Base-by-base conservation (phyloP, 2,113 vertebrate species). In the Podilymbus podiceps region DNA sequence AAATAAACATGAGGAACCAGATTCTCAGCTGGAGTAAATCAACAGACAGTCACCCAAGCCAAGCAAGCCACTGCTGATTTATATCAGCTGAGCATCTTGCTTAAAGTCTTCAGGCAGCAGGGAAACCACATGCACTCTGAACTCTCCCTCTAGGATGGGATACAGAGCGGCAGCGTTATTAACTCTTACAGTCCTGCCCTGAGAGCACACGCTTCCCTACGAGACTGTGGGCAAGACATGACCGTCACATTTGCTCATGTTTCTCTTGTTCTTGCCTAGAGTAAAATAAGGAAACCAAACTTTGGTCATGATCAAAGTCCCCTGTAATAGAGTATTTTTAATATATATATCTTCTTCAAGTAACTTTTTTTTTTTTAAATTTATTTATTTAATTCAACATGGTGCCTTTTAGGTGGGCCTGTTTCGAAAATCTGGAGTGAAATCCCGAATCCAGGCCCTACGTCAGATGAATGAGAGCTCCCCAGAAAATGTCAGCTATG, bases 391-490 rank as follows among this genome's bases (percentile, higher is more conserved):
- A 25, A 4, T 50, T 88, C 35, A 59, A 23, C n/a, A 1, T 5
- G n/a, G 13, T 22, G 18, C 24, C 58, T 74, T 96, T 63, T 28
- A 99, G 99, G 99, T 99, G 96, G 99, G 99, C 66, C 98, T 99
- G 27, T 99, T 99, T 96, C 98, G 99, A 85, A 99, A 99, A 89
- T 99, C 99, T 1, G 99, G 99, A 15, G 99, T 99, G 93, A 99
- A 99, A 95, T 99, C 99, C 87, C 98, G 99, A 83, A 99, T 99
- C 97, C 99, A 99, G 58, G 98, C 99, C 66, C 97, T 99, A 12
- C 98, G 99, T 40, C 99, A 99, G 91, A 99, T 99, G 99, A 99
- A 99, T 3, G 99, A 99, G 96, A 98, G 55, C 93, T 99, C 98
- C 76, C 99, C 99, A 20, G 99, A 99, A 64, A 98, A 99, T 0